Percentiles rank a stretch among this genome's conserved stretches.
These are phyloP conservation scores for Drymodes brunneopygia DNA, from an alignment of 2,113 vertebrate species.

Conservation along the genomic window DNA sequence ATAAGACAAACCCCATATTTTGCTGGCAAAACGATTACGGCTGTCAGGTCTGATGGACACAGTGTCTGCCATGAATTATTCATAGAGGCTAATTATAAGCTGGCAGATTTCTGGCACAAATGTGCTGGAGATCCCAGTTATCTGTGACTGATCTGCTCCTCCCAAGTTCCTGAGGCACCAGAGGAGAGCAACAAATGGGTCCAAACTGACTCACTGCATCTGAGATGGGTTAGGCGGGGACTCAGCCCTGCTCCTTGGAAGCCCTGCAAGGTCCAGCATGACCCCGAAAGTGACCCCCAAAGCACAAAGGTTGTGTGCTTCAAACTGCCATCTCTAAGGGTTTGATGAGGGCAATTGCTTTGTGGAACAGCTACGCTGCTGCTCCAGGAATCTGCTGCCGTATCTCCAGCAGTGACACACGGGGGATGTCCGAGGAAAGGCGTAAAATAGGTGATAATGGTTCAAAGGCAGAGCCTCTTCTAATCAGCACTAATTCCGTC, in stretches of 20 bases:
- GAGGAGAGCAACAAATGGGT: background rate
- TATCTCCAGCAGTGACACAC: background rate
- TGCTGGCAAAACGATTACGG: constrained; percentile 29
- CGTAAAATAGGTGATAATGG: accelerated
- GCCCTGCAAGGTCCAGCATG: background rate
- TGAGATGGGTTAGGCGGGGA: background rate
- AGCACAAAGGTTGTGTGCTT: background rate
- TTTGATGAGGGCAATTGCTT: background rate
- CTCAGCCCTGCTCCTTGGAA: background rate
- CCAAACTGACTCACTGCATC: accelerated
- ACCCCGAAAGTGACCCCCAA: background rate
- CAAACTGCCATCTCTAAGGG: background rate
- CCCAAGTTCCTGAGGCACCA: background rate
- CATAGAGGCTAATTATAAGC: constrained; percentile 67
- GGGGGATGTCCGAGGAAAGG: background rate
- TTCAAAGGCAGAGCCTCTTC: background rate
- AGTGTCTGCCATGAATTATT: constrained; percentile 61
- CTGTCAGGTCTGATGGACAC: constrained; percentile 51
- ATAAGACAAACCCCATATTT: constrained; percentile 40
- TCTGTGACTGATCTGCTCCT: constrained; percentile 2
- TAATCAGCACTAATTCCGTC: background rate
- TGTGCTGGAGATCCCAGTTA: background rate
- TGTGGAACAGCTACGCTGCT: accelerated
- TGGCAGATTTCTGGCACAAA: constrained; percentile 41
- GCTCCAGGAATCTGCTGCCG: accelerated